Base-by-base conservation (phyloP, 2,888 invertebrate species). In the Cyclophora albipunctata region DNA sequence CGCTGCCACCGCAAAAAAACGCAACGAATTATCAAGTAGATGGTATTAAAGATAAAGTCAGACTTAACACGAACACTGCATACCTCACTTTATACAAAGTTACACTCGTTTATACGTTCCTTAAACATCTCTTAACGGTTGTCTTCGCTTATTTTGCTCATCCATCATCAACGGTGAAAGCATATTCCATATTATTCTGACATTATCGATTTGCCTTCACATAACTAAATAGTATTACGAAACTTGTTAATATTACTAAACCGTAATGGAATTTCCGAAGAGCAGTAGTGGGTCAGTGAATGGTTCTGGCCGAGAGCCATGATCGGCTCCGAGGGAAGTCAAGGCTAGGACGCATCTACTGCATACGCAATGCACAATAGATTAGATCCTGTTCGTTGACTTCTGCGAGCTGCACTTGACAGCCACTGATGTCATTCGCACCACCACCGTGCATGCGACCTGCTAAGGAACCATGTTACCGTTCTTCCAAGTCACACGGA, bases 21-120 rank as follows among this genome's bases (percentile, higher is more conserved):
- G 68, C 84, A 76, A 78, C 80, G 80, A 83, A 84, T 85, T 84
- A 85, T 79, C 78, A 85, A 82, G 78, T 73, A 77, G 83, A 84
- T 85, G 85, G 76, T 84, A 87, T 86, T 86, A 86, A 86, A 83
- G 84, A 86, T 87, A 86, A 84, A 83, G 69, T 74, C 71, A 67
- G 75, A 72, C 72, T 79, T 82, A 82, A 79, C 80, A 80, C 81
- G 79, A 75, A 74, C 75, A 71, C 71, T 73, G 69, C 70, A 77
- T 74, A 72, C 69, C 73, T 71, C 34, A 33, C 4, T 7, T 5
- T 43, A 20, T 34, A 34, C 6, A 43, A 43, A 5, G 43, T 34
- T 71, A 71, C 73, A 74, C 75, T 68, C 64, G 66, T 66, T 67
- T 66, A 67, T 34, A 34, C 43, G 33, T 43, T 43, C 37, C 37